Base-by-base conservation (phyloP, 2,888 invertebrate species). In the Orchesellides sinensis region DNA sequence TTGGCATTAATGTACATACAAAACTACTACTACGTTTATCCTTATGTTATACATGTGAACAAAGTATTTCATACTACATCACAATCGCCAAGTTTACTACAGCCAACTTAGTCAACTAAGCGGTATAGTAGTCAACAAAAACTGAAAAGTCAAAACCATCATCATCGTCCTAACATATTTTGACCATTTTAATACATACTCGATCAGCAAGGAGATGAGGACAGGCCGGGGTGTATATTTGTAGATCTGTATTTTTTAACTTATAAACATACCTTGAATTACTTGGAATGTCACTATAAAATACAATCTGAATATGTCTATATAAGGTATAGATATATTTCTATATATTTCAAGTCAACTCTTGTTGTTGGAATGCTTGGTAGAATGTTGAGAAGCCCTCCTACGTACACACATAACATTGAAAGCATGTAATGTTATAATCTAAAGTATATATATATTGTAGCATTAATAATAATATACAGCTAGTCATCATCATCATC, bases 221-320 rank as follows among this genome's bases (percentile, higher is more conserved):
- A 32, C 10, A 32, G 32, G 5, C 32, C 5, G 32, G 5, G 10
- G 32, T 32, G 10, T n/a, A 32, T 32, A 32, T 5, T 32, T 6
- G 32, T 32, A 32, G 32, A 40, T 40, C 4, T 10, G 2, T 40
- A 8, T 1, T 40, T 2, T n/a, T 40, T 10, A 40, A 14, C 14
- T 6, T 32, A 32, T 40, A 8, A 2, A n/a, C 10, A 40, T 40
- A 40, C 40, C 40, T 40, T 40, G 59, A 59, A 59, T 59, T 29
- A 32, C n/a, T 59, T 79, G 79, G 79, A 59, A 79, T 70, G 79
- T 79, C 79, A 78, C 70, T 79, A 79, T 79, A 70, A 70, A 79
- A 79, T 78, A 79, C 23, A 79, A 69, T 5, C 32, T 61, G 35
- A 23, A 65, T 65, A 45, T 65, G 4, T 23, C 19, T 49, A 65